phyloP scores from a whole-genome alignment of 2,113 vertebrate species.

The Carettochelys insculpta region DNA sequence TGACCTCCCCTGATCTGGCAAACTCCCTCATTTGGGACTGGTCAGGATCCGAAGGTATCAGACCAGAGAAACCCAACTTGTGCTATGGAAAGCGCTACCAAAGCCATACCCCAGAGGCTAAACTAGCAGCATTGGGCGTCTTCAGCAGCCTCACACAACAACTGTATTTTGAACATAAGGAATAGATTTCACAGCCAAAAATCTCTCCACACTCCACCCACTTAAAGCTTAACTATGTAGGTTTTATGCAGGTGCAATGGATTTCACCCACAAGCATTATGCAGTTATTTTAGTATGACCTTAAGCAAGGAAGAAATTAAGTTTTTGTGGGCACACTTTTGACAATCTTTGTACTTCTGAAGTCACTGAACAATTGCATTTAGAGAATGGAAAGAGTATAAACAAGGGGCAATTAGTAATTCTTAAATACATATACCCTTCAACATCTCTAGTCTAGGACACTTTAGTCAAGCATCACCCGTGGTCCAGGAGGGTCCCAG shows the following conservation, averaged over 20 bases:
- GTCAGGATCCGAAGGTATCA: too few species aligned
- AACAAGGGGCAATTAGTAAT: not conserved
- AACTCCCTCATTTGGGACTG: too few species aligned
- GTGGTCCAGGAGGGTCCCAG: too few species aligned
- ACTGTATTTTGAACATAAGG: not conserved
- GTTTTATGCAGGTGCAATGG: not conserved
- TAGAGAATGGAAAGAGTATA: not conserved
- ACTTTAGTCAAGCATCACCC: too few species aligned
- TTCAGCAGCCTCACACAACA: not conserved
- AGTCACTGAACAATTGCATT: not conserved
- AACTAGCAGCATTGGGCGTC: not conserved
- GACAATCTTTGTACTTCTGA: not conserved
- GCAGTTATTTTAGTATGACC: not conserved
- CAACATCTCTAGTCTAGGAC: too few species aligned
- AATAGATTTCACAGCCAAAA: not conserved
- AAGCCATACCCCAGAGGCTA: not conserved
- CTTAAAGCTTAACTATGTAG: not conserved
- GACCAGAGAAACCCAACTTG: too few species aligned
- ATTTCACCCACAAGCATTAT: not conserved
- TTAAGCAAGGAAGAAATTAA: not conserved
- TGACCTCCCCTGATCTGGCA: too few species aligned
- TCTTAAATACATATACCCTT: not conserved
- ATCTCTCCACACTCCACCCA: not conserved
- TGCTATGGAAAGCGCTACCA: not conserved
- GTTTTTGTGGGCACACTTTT: not conserved